Conservation (phyloP, 2,797 vertebrate species). For the Tiaroga cobitis region DNA sequence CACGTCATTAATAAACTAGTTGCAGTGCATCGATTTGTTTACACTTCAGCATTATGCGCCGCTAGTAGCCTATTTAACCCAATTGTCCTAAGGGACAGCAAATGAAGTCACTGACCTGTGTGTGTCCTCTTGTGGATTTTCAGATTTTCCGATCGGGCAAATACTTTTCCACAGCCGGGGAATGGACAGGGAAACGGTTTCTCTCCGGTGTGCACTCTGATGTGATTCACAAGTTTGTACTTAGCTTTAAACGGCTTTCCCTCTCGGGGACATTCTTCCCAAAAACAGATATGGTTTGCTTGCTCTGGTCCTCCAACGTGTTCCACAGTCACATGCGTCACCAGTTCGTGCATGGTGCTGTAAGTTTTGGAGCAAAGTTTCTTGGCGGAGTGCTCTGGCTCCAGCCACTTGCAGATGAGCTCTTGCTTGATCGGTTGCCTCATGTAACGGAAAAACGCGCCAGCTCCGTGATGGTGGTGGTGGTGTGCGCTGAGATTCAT, state of each 20-base stretch:
- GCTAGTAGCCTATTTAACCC: neutral
- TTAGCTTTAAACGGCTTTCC: slow-evolving; percentile 95
- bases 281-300: slow-evolving; percentile 91
- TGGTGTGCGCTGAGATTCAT: slow-evolving; percentile 90
- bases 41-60: neutral
- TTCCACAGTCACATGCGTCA: slow-evolving; percentile 93
- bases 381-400: slow-evolving; percentile 93
- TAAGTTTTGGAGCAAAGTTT: slow-evolving; percentile 99
- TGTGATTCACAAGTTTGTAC: slow-evolving; percentile 96
- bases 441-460: slow-evolving; percentile 98
- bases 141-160: slow-evolving; percentile 91
- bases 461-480: slow-evolving; percentile 87
- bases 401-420: slow-evolving; percentile 98
- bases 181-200: slow-evolving; percentile 95
- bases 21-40: slow-evolving; percentile 4
- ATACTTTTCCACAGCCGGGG: slow-evolving; percentile 93
- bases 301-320: slow-evolving; percentile 93
- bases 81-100: slow-evolving; percentile 5
- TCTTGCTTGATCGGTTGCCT: slow-evolving; percentile 96
- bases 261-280: slow-evolving; percentile 91
- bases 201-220: slow-evolving; percentile 91
- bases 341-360: slow-evolving; percentile 96
- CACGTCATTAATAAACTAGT: neutral
- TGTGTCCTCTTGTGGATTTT: slow-evolving; percentile 96
- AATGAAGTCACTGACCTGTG: slow-evolving; percentile 76